Conservation (phyloP, 2,888 invertebrate genomes). For the Nomada fucata region DNA sequence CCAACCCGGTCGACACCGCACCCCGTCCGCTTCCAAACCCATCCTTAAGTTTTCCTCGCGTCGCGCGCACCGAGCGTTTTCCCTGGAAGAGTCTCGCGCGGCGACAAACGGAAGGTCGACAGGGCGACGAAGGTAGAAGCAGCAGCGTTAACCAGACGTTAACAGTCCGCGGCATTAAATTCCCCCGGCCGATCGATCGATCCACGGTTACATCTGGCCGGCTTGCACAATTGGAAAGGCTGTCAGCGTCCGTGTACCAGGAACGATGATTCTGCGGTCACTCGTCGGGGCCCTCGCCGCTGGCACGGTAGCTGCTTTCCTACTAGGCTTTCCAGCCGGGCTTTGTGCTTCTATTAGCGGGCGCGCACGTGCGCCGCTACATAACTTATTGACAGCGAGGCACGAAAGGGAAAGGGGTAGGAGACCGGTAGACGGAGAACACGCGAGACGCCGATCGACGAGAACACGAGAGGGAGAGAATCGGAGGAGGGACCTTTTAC, state of each 20-base stretch:
- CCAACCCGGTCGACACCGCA: no score
- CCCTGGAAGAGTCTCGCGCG: slow-evolving; percentile 4
- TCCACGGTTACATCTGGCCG: slow-evolving; percentile 56
- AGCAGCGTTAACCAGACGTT: slow-evolving; percentile 62
- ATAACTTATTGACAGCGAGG: slow-evolving; percentile 69
- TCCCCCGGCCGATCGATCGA: slow-evolving; percentile 58
- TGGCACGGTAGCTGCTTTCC: slow-evolving; percentile 56
- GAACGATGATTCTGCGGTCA: slow-evolving; percentile 69
- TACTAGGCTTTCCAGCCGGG: slow-evolving; percentile 59
- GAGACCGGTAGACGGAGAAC: slow-evolving; percentile 19
- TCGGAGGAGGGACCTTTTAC: slow-evolving; percentile 17
- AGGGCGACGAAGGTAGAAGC: background rate
- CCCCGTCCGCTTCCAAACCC: no score
- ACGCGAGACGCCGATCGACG: background rate
- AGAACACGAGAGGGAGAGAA: background rate
- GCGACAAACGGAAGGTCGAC: slow-evolving; percentile 9
- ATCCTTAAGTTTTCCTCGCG: no score
- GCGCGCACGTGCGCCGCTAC: slow-evolving; percentile 69
- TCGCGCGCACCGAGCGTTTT: no score
- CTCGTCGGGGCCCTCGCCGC: slow-evolving; percentile 52
- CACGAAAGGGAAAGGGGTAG: slow-evolving; percentile 62
- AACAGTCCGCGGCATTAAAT: slow-evolving; percentile 60
- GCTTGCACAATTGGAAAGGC: slow-evolving; percentile 69
- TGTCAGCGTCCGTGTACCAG: slow-evolving; percentile 60
- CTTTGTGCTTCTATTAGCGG: slow-evolving; percentile 64